Percentiles rank a stretch among this genome's conserved stretches.
Conservation (phyloP, 2,888 invertebrate species). For the Sialis fuliginosa region DNA sequence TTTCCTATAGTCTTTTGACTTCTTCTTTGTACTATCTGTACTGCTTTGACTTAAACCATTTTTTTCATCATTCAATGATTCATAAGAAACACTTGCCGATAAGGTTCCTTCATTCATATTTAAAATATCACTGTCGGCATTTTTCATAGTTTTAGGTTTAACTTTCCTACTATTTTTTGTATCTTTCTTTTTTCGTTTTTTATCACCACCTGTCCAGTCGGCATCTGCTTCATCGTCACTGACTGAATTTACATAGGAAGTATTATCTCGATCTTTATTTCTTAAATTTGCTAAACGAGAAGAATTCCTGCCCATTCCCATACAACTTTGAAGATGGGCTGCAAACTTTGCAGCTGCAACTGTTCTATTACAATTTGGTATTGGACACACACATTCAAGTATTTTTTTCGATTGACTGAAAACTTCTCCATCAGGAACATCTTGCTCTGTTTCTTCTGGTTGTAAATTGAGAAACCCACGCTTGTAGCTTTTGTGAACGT, state of each 20-base stretch:
- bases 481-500: constrained; percentile 4
- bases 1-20: background rate
- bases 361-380: constrained; percentile 1
- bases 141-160: background rate
- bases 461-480: constrained; percentile 3
- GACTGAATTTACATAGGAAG: background rate
- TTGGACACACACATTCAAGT: constrained; percentile 2
- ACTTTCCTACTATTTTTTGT: constrained; percentile 1
- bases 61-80: background rate
- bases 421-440: background rate
- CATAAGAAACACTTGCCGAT: background rate
- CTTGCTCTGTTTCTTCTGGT: constrained; percentile 1
- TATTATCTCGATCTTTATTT: constrained; percentile 1
- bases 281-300: constrained; percentile 2
- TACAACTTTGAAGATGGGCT: constrained; percentile 1
- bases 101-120: background rate
- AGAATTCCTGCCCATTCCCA: constrained; percentile 3
- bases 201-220: constrained; percentile 4
- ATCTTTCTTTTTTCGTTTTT: constrained; percentile 4
- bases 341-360: constrained; percentile 1
- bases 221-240: constrained; percentile 5
- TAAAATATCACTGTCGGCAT: background rate
- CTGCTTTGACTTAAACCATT: constrained; percentile 1
- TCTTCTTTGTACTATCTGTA: constrained; percentile 2
- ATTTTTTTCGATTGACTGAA: background rate